Percentiles rank a stretch among this genome's conserved stretches.
Conservation (phyloP, 2,797 vertebrate genomes). For the Phrynocephalus forsythii region DNA sequence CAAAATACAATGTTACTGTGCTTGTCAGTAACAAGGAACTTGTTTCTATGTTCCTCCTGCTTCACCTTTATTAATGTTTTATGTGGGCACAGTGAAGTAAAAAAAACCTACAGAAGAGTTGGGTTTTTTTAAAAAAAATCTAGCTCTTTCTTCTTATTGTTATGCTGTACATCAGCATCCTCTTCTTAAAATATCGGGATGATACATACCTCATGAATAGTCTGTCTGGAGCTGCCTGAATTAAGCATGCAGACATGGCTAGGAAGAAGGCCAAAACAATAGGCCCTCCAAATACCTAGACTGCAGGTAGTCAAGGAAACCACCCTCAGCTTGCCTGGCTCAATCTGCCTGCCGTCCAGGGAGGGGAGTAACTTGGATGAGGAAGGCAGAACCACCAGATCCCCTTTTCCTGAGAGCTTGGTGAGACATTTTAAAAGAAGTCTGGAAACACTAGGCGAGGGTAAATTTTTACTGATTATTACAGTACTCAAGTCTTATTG, state of each 20-base stretch:
- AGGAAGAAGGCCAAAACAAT: not conserved
- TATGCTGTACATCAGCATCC: slow-evolving; percentile 1
- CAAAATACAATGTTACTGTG: not conserved
- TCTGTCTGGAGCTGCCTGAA: rapidly evolving
- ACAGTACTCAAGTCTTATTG: not conserved
- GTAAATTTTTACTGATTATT: not conserved
- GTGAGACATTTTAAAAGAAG: not conserved
- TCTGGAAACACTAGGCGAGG: not conserved
- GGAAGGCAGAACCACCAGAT: not conserved
- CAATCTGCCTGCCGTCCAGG: rapidly evolving
- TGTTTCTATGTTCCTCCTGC: slow-evolving; percentile 1
- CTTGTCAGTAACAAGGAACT: not conserved
- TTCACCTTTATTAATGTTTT: slow-evolving; percentile 3
- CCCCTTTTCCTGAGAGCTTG: not conserved
- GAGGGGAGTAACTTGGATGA: not conserved
- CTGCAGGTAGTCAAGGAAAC: not conserved
- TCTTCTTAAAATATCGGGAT: slow-evolving; percentile 39
- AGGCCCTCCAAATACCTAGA: not conserved
- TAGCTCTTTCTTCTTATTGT: slow-evolving; percentile 26
- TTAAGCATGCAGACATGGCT: slow-evolving; percentile 10
- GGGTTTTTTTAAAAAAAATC: not conserved
- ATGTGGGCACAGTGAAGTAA: not conserved
- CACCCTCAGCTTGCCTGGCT: not conserved
- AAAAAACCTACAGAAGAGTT: not conserved
- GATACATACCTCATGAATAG: slow-evolving; percentile 13